Base-by-base conservation (phyloP, 2,113 vertebrate genomes). In the Uria lomvia region DNA sequence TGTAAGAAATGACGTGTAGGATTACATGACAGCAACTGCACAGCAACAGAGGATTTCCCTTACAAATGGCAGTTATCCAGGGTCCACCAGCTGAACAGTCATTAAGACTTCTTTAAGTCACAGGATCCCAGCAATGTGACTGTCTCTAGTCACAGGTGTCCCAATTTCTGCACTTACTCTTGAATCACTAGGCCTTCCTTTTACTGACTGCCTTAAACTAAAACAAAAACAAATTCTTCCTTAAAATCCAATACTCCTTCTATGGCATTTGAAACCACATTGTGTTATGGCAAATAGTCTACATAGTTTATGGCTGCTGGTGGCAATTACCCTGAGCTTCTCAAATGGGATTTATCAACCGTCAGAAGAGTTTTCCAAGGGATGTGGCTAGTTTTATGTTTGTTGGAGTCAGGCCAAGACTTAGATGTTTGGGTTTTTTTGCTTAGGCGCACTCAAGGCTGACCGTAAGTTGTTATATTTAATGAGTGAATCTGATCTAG, bases 331-430 rank as follows among this genome's bases (percentile, higher is more conserved):
- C 84, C 88, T 12, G 42, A 90, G 73, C 45, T 90, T 53, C 87
- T 96, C 77, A n/a, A 88, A 70, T 71, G 86, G 70, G 91, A 84
- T 84, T 92, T 89, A 73, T 95, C 92, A 92, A 73, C 89, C 26
- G 1, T 68, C 10, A 11, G 71, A 79, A 94, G 77, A 95, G 53
- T 70, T 96, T 92, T 87, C 42, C 62, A 91, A 80, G 91, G 77
- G 92, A 92, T 95, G 94, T 60, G 91, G 95, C 45, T 74, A 34
- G 78, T 73, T 91, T 91, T 91, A 36, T 95, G 78, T 91, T 82
- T 24, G 4, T 62, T 96, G 96, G 93, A 88, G 32, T 21, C 47
- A 38, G 38, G 74, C 90, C 94, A 97, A 86, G 60, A 27, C 77
- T 79, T 53, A 71, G 92, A 94, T 85, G 16, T 29, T 52, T 71